These are phyloP conservation scores for Eupithecia pulchellata DNA, from an alignment of 2,888 invertebrate genomes.

Conservation along the genomic window DNA sequence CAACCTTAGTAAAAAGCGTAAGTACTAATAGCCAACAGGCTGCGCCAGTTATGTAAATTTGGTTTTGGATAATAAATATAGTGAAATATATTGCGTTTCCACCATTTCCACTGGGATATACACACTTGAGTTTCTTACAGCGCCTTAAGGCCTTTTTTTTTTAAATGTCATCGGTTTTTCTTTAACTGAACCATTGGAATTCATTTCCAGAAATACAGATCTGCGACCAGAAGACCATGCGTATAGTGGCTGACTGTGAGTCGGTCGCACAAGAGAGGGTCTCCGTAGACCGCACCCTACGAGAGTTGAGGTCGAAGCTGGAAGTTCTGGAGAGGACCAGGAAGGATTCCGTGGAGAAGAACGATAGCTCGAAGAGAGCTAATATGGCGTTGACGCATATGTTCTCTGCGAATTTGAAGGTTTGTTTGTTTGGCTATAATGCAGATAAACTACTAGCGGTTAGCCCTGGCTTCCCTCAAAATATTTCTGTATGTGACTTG, in stretches of 20 bases:
- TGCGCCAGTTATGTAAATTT: neutral
- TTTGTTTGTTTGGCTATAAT: constrained; percentile 37
- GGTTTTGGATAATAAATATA: too few species aligned
- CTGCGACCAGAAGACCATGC: constrained; percentile 90
- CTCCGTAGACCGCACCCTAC: constrained; percentile 86
- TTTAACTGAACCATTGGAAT: neutral
- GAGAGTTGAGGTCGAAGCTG: constrained; percentile 86
- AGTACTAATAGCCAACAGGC: neutral
- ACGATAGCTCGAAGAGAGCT: constrained; percentile 82
- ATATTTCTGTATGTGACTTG: too few species aligned
- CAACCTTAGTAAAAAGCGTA: constrained; percentile 64
- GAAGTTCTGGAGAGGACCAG: constrained; percentile 86
- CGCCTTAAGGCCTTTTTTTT: too few species aligned
- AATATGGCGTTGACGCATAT: constrained; percentile 86
- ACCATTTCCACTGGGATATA: too few species aligned
- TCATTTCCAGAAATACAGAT: constrained; percentile 79
- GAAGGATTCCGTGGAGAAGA: constrained; percentile 84
- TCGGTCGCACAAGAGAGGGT: constrained; percentile 82
- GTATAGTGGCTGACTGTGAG: constrained; percentile 88
- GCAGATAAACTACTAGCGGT: too few species aligned
- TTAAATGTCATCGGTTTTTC: too few species aligned
- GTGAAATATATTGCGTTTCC: too few species aligned
- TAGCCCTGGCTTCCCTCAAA: too few species aligned
- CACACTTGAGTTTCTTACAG: too few species aligned
- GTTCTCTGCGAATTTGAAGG: constrained; percentile 82